A percentile compares a stretch with the other conserved stretches of the same genome.
Evolutionary conservation across 2,113 vertebrate species (phyloP).

Genomic region (Rattus rattus): DNA sequence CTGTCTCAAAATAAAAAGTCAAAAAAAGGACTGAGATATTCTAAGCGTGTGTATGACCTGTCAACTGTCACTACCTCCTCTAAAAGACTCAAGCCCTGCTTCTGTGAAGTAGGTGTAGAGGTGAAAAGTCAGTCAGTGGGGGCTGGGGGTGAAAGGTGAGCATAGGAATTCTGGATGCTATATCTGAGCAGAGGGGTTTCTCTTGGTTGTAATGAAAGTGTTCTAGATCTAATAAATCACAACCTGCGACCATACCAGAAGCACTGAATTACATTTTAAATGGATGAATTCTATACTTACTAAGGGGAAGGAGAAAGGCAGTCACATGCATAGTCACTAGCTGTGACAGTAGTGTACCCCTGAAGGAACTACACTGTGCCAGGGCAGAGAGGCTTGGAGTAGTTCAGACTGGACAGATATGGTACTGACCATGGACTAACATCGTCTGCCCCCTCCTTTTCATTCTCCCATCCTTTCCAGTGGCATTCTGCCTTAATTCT

Average conservation of each 20-base stretch:
- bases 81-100: neutral
- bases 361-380: neutral
- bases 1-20: neutral
- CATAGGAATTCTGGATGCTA: neutral
- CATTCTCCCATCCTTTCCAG: neutral
- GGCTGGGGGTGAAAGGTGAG: neutral
- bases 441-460: neutral
- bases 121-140: neutral
- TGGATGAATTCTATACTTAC: neutral
- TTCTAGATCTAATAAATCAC: neutral
- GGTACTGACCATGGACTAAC: neutral
- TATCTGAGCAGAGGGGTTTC: neutral
- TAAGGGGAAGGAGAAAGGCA: neutral
- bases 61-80: neutral
- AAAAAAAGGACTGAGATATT: neutral
- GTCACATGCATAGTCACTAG: neutral
- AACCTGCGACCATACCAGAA: neutral
- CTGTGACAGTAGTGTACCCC: fast-evolving
- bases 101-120: neutral
- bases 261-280: neutral
- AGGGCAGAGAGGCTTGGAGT: neutral
- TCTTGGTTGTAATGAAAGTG: neutral
- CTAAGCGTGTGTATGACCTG: neutral
- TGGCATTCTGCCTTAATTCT: neutral
- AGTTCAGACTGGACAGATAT: too few relatives aligned